Evolutionary conservation across 1,140 invertebrate genomes (phyloP).

Genomic region (Popillia japonica): DNA sequence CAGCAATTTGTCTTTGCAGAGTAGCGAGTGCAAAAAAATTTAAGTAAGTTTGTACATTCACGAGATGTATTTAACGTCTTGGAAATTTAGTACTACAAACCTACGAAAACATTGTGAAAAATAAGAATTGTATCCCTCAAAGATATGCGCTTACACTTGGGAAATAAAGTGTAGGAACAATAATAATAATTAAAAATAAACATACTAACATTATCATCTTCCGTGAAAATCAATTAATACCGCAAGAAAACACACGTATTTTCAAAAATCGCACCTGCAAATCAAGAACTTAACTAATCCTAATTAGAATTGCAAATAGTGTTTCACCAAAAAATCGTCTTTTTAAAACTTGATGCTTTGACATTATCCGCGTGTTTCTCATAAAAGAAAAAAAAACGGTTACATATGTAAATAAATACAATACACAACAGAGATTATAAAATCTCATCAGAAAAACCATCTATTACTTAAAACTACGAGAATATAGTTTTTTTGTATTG

Average conservation of each 20-base stretch:
- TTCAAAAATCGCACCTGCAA: neutral
- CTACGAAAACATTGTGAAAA: too few species aligned
- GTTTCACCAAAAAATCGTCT: neutral
- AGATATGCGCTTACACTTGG: too few species aligned
- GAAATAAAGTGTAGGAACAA: too few species aligned
- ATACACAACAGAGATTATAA: neutral
- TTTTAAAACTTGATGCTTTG: neutral
- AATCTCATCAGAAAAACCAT: neutral
- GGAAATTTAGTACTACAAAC: too few species aligned
- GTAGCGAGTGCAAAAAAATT: neutral
- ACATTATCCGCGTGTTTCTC: neutral
- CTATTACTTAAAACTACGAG: neutral
- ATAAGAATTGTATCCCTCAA: too few species aligned
- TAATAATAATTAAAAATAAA: too few species aligned
- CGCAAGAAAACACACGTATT: neutral
- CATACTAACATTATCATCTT: too few species aligned
- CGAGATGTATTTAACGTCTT: too few species aligned
- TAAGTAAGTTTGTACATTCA: neutral
- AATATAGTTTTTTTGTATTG: neutral
- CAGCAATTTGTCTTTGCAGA: neutral
- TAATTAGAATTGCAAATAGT: neutral
- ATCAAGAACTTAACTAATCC: neutral
- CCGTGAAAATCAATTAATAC: neutral
- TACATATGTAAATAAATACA: conserved; percentile 6
- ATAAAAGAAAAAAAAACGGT: neutral